phyloP scores from a whole-genome alignment of 2,113 vertebrate species.

The Pluvianellus socialis region DNA sequence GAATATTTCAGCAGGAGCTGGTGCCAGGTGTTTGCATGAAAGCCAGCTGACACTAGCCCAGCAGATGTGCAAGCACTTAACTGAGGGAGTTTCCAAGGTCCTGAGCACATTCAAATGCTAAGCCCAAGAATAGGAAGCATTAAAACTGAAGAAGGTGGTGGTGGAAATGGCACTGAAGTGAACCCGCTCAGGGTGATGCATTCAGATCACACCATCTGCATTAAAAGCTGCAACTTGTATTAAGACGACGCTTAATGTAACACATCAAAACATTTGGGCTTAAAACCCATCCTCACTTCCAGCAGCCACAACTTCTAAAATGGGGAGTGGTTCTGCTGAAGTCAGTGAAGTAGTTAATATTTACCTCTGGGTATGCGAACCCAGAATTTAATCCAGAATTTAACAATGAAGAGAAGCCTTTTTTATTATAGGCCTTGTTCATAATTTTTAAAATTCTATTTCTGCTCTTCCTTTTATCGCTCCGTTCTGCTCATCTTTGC shows the following conservation, averaged over 20 bases:
- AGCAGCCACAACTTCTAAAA: neutral
- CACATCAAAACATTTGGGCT: neutral
- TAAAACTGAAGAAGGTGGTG: neutral
- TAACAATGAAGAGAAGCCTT: neutral
- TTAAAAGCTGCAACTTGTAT: neutral
- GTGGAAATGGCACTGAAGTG: neutral
- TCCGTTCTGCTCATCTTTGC: neutral
- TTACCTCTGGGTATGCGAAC: neutral
- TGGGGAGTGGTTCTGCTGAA: neutral
- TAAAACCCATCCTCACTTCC: neutral
- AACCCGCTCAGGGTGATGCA: neutral
- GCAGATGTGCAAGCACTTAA: slow-evolving; percentile 4
- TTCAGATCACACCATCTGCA: neutral
- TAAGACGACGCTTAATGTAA: neutral
- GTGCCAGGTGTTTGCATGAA: neutral
- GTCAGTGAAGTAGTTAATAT: neutral
- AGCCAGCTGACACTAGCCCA: neutral
- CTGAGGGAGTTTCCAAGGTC: neutral
- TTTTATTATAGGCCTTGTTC: neutral
- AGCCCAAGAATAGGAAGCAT: neutral
- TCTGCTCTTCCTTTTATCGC: slow-evolving; percentile 21
- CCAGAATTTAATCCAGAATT: neutral
- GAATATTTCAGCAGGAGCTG: neutral
- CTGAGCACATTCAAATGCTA: neutral
- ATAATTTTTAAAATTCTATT: neutral